Conservation (phyloP, 2,113 vertebrate genomes). For the Pleuronectes platessa region DNA sequence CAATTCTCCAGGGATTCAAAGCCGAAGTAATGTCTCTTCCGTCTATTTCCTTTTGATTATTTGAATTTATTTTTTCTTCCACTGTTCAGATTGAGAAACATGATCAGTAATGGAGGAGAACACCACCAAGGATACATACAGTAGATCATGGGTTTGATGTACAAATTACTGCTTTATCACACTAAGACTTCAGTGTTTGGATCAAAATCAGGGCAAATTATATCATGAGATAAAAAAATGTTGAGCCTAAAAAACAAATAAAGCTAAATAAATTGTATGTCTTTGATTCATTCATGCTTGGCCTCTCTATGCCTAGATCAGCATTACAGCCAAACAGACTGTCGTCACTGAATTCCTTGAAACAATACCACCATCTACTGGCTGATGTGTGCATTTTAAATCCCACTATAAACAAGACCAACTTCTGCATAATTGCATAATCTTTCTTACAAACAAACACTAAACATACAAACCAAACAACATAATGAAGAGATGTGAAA, state of each 20-base stretch:
- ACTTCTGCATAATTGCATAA: background rate
- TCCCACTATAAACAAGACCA: background rate
- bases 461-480: no score
- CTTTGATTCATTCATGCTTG: conserved; percentile 51
- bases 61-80: background rate
- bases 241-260: background rate
- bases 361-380: conserved; percentile 57
- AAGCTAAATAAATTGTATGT: background rate
- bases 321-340: conserved; percentile 22
- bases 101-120: background rate
- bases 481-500: background rate
- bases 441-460: no score
- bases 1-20: background rate
- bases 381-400: background rate
- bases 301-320: background rate
- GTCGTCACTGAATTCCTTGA: background rate
- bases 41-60: no score
- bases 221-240: background rate
- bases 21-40: background rate
- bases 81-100: background rate
- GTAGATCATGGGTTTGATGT: background rate
- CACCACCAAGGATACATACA: background rate
- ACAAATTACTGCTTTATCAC: background rate
- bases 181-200: no score
- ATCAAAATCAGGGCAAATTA: no score